These are phyloP conservation scores for Psylliodes chrysocephalus DNA, from an alignment of 2,888 invertebrate species.

Conservation along the genomic window DNA sequence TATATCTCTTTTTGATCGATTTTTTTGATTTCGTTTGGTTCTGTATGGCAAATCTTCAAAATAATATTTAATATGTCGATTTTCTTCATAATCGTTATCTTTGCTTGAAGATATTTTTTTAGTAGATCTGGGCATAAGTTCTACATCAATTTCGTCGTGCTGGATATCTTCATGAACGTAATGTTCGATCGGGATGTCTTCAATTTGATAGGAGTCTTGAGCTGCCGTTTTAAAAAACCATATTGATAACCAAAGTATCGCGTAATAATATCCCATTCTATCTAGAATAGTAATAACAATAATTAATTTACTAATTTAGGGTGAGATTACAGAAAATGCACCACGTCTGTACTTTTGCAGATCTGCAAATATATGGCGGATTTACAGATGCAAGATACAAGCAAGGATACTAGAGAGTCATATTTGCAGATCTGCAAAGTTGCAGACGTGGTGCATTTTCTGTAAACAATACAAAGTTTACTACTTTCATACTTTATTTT, in stretches of 20 bases:
- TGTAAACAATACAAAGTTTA: neutral
- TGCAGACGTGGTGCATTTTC: neutral
- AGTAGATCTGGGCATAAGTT: slow-evolving; percentile 47
- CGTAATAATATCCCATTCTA: slow-evolving; percentile 10
- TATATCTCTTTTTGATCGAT: slow-evolving; percentile 30
- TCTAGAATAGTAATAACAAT: neutral
- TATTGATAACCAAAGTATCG: slow-evolving; percentile 9
- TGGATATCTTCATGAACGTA: slow-evolving; percentile 46
- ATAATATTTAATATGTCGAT: slow-evolving; percentile 25
- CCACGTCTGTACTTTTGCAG: too few relatives aligned
- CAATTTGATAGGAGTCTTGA: slow-evolving; percentile 42
- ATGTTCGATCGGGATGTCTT: slow-evolving; percentile 50
- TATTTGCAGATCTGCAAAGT: neutral
- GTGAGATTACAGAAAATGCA: too few relatives aligned
- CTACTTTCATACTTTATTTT: too few relatives aligned
- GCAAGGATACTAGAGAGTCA: neutral
- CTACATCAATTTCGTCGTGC: slow-evolving; percentile 50
- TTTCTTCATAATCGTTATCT: too few relatives aligned
- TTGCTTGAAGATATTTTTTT: slow-evolving; percentile 37
- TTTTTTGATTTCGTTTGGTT: slow-evolving; percentile 11
- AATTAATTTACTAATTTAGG: too few relatives aligned
- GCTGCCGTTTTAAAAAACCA: neutral
- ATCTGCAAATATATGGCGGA: too few relatives aligned
- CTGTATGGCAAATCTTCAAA: slow-evolving; percentile 25
- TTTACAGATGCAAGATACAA: too few relatives aligned